Evolutionary conservation across 2,888 invertebrate species (phyloP).

Genomic region (Spicauda simplicius): DNA sequence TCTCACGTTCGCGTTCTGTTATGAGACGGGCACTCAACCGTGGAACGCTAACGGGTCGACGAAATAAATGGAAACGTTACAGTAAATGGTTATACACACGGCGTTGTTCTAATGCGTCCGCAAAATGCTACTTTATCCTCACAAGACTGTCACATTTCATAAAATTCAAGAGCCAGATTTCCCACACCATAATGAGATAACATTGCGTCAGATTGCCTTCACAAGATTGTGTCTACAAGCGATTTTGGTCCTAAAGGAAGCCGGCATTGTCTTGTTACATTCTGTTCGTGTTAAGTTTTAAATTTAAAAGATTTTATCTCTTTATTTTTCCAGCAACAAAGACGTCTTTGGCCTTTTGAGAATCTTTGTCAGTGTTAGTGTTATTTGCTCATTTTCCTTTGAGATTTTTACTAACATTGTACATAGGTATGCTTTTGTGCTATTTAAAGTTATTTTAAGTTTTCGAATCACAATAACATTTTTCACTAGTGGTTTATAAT

Average conservation of each 20-base stretch:
- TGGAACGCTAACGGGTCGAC: too few species aligned
- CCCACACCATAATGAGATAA: conserved; percentile 23
- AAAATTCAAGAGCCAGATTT: conserved; percentile 19
- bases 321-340: conserved; percentile 31
- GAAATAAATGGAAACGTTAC: too few species aligned
- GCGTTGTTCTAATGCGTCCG: too few species aligned
- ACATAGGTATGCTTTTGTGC: too few species aligned
- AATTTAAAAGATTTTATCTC: conserved; percentile 34
- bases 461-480: too few species aligned
- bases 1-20: too few species aligned
- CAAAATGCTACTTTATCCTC: too few species aligned
- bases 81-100: too few species aligned
- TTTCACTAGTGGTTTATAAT: too few species aligned
- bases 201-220: conserved; percentile 27
- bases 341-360: conserved; percentile 8
- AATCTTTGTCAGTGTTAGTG: conserved; percentile 11
- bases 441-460: too few species aligned
- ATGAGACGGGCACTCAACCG: too few species aligned
- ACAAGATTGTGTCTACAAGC: conserved; percentile 22
- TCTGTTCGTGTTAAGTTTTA: conserved; percentile 32
- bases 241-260: conserved; percentile 22
- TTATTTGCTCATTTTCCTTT: conserved; percentile 10
- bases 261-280: conserved; percentile 32
- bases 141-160: background rate
- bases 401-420: too few species aligned